Evolutionary conservation across 2,113 vertebrate genomes (phyloP), one percentile per base, ranked within the genome.

Genomic region (Drymodes brunneopygia): DNA sequence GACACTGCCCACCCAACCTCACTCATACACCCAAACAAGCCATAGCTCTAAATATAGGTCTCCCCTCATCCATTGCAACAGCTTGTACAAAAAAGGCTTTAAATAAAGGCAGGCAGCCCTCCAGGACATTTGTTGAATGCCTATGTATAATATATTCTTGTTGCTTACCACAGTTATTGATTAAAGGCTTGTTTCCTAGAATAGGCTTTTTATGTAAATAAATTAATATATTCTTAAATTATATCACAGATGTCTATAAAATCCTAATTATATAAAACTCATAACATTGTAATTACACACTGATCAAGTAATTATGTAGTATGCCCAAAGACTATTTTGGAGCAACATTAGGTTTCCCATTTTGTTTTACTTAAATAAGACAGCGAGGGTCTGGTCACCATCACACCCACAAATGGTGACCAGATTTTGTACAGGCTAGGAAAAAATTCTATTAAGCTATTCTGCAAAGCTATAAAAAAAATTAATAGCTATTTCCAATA

Each of bases 191-290:
- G 51, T 74, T 94, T 72, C 81, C 78, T 53, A 75, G 36, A 87
- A 87, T 36, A 90, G 81, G 22, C 13, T 10, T 42, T 79, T 80
- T 57, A 95, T 70, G 80, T 80, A 93, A 93, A 85, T 81, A 95
- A 79, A 94, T 84, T 91, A 92, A 95, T 90, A 57, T 51, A 85
- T 79, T 89, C 87, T 71, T 91, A 92, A 96, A 92, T 81, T 87
- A 27, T 88, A 92, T 77, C 88, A 83, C 94, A 97, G 94, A 95
- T 95, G 92, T 88, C 90, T 86, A 90, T 83, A 86, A 93, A 94
- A 93, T 90, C 62, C 75, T 92, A 88, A 93, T 82, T 95, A 93
- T 67, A 90, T 71, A 87, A 88, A 94, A 75, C 50, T 87, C 57
- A 33, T 75, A 94, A 85, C 58, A 71, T 22, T 82, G 28, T 56